Percentiles rank a stretch among this genome's conserved stretches.
These are phyloP conservation scores for Xiphophorus hellerii DNA, from an alignment of 2,113 vertebrate species.

Conservation along the genomic window DNA sequence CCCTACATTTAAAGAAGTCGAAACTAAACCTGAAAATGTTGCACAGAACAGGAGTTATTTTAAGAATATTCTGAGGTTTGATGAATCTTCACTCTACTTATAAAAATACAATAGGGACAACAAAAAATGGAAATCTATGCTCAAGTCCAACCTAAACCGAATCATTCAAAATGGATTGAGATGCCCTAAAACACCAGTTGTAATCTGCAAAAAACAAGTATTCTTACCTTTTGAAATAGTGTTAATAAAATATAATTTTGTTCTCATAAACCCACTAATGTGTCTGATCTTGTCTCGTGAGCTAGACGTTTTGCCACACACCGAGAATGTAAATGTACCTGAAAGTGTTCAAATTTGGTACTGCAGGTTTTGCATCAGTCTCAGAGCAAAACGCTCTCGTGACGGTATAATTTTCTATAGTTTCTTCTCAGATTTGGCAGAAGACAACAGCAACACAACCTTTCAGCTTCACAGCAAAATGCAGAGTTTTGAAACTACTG, in stretches of 20 bases:
- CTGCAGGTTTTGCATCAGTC: constrained; percentile 45
- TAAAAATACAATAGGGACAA: no score
- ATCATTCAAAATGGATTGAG: neutral
- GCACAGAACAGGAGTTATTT: no score
- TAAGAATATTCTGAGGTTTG: no score
- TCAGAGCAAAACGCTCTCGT: constrained; percentile 50
- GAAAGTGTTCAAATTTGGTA: constrained; percentile 32
- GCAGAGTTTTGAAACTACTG: constrained; percentile 63
- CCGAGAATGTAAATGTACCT: neutral
- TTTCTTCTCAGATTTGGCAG: constrained; percentile 45
- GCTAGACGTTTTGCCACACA: neutral
- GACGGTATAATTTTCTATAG: constrained; percentile 59
- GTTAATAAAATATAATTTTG: neutral
- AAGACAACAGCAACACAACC: constrained; percentile 49
- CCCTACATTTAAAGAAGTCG: no score
- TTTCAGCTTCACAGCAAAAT: constrained; percentile 54
- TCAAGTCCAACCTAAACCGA: neutral
- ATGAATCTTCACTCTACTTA: no score
- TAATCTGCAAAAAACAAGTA: no score
- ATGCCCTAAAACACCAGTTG: no score
- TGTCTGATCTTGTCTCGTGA: neutral
- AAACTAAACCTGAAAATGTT: no score
- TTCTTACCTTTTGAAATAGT: no score
- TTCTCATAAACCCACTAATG: neutral
- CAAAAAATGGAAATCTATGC: no score